Conservation (phyloP, 1,140 invertebrate genomes). For the Drosophila santomea region DNA sequence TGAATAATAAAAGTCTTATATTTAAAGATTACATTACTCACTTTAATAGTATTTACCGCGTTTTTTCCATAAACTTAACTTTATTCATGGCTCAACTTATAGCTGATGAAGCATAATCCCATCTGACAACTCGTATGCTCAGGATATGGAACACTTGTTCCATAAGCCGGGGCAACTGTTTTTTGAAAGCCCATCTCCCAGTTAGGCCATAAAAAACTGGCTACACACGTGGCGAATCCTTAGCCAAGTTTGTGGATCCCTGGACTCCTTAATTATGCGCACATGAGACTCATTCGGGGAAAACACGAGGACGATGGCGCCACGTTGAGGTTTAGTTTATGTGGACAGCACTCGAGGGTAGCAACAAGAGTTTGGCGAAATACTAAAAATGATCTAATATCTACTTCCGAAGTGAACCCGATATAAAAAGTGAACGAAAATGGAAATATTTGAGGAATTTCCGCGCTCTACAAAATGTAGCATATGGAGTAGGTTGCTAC, state of each 20-base stretch:
- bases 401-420: too few species aligned
- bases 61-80: background rate
- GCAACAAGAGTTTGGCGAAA: conserved; percentile 20
- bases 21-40: background rate
- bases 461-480: background rate
- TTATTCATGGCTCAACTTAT: conserved; percentile 1
- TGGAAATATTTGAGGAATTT: background rate
- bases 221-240: conserved; percentile 13
- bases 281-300: conserved; percentile 42
- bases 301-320: conserved; percentile 8
- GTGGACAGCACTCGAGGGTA: conserved; percentile 10
- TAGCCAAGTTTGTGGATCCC: conserved; percentile 22
- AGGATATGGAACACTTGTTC: conserved; percentile 7
- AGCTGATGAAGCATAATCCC: conserved; percentile 18
- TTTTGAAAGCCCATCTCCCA: conserved; percentile 15
- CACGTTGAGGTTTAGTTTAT: conserved; percentile 25
- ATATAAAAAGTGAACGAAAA: too few species aligned
- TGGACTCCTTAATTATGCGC: conserved; percentile 54
- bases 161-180: background rate
- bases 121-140: conserved; percentile 10
- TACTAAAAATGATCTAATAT: too few species aligned
- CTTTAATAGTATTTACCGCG: background rate
- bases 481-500: background rate
- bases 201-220: conserved; percentile 29
- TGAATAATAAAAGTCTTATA: background rate